Evolutionary conservation across 2,797 vertebrate genomes (phyloP).

Genomic region (Psittacula derbiana): DNA sequence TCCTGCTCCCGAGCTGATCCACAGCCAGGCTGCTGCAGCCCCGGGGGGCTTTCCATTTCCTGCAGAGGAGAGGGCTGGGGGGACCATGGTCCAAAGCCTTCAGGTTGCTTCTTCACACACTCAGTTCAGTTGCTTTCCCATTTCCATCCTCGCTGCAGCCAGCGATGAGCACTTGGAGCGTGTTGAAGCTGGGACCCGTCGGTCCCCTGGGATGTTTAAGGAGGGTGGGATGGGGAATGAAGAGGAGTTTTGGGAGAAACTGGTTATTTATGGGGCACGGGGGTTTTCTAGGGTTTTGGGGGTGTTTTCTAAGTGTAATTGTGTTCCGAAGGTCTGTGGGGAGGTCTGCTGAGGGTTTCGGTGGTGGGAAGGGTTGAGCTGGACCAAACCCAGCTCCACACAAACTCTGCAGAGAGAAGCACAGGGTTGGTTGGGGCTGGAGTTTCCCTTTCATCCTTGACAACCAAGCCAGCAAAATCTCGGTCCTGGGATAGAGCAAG

Average conservation of each 20-base stretch:
- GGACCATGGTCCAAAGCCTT: neutral
- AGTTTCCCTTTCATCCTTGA: neutral
- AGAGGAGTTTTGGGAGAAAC: neutral
- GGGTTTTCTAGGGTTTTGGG: neutral
- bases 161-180: fast-evolving
- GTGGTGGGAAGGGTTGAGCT: neutral
- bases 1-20: slow-evolving; percentile 88
- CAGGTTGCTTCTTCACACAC: neutral
- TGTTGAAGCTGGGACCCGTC: neutral
- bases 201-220: neutral
- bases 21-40: neutral
- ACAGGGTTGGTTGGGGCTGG: fast-evolving
- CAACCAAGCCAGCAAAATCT: neutral
- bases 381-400: neutral
- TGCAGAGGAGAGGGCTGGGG: neutral
- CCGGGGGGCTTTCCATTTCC: neutral
- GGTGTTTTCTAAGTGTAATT: neutral
- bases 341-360: neutral
- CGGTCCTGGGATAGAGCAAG: neutral
- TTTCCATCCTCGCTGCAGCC: neutral
- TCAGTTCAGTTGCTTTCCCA: neutral
- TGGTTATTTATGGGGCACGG: neutral
- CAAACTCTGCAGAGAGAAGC: neutral
- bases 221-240: neutral
- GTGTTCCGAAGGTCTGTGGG: neutral